Base-by-base conservation (phyloP, 2,113 vertebrate species). In the Cyphomyrus plagiostoma region DNA sequence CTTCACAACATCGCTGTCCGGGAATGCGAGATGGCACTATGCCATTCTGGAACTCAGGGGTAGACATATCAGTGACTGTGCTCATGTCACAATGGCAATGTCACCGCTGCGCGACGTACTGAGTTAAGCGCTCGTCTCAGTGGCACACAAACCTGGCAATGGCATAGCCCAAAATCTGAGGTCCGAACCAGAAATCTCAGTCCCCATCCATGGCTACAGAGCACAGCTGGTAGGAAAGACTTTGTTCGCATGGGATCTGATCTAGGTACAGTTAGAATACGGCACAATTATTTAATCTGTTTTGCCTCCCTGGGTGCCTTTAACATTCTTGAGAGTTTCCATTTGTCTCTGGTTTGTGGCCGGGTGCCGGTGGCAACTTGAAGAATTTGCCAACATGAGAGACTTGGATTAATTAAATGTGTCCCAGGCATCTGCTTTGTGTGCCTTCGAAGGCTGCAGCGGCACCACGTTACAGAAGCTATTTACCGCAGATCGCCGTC, bases 351-450 rank as follows among this genome's bases (percentile, higher is more conserved):
- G 17, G 48, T 53, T 88, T 26, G 74, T 56, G 53, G 89, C 58
- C 15, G 15, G 21, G 50, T 70, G 87, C 87, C 80, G 46, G 56
- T 87, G 89, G 88, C 66, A 89, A 26, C 10, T 46, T 82, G 35
- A 86, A 53, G 39, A 66, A 58, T 62, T 21, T 42, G 13, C 77
- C 86, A 90, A 88, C 66, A 62, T 84, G 66, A 62, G 58, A 89
- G 70, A 58, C 46, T 77, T 89, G 74, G 66, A 91, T 92, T 91
- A 91, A 92, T 92, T 89, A 92, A 92, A 91, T 82, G 74, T 88
- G 90, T 89, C 70, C 45, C 77, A 87, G 90, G 91, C 92, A 91
- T 91, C 90, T 92, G 92, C 86, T 92, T 86, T 35, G 39, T 89
- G 50, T 83, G 53, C 88, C 82, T 88, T 86, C 66, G 70, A 70